phyloP scores from a whole-genome alignment of 2,113 vertebrate genomes.

The Garra rufa region DNA sequence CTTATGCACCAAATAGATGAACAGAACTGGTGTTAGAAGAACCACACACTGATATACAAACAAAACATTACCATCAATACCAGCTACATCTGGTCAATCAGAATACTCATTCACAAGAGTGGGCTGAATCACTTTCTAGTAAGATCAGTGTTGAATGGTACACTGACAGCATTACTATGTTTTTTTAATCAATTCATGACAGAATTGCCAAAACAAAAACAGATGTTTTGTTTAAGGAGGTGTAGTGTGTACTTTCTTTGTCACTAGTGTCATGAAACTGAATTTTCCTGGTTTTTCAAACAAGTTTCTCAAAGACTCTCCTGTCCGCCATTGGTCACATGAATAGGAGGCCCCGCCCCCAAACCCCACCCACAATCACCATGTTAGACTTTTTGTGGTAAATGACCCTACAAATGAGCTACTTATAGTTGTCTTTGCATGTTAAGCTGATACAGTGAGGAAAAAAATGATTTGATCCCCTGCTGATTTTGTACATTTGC shows the following conservation, averaged over 20 bases:
- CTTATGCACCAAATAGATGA: neutral
- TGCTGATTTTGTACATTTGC: too few relatives aligned
- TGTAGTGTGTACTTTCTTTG: too few relatives aligned
- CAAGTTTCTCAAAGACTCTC: too few relatives aligned
- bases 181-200: neutral
- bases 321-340: too few relatives aligned
- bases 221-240: too few relatives aligned
- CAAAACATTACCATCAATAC: neutral
- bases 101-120: neutral
- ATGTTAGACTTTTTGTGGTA: too few relatives aligned
- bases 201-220: neutral
- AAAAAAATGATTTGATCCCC: too few relatives aligned
- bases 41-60: neutral
- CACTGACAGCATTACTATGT: neutral
- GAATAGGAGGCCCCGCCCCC: neutral
- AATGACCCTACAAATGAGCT: neutral
- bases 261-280: too few relatives aligned
- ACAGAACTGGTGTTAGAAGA: neutral
- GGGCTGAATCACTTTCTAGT: neutral
- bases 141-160: neutral
- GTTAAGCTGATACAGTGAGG: too few relatives aligned
- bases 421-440: neutral
- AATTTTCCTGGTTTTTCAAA: too few relatives aligned
- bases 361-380: neutral
- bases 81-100: neutral